These are phyloP conservation scores for Glareola pratincola DNA, from an alignment of 2,113 vertebrate genomes.

Conservation along the genomic window DNA sequence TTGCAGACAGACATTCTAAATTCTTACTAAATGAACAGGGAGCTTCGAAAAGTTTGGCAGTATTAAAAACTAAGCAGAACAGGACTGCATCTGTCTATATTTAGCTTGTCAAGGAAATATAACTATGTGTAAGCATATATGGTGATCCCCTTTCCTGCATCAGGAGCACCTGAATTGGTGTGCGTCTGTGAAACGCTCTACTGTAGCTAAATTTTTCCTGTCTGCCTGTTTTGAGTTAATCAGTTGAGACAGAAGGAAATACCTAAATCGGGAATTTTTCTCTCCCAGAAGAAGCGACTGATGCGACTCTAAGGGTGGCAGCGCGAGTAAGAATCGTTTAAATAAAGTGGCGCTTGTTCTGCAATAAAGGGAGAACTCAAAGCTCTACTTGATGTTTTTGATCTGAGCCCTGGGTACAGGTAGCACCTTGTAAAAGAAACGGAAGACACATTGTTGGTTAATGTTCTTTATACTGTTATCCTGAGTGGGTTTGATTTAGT, in stretches of 20 bases:
- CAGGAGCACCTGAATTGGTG: background rate
- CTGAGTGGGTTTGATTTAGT: background rate
- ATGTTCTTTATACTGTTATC: background rate
- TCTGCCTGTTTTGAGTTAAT: background rate
- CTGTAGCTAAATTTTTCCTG: background rate
- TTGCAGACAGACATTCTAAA: background rate
- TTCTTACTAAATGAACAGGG: background rate
- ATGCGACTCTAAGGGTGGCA: background rate
- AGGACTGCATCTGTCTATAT: background rate
- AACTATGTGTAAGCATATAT: background rate
- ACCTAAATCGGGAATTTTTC: background rate
- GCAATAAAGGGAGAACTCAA: background rate
- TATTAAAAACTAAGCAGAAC: background rate
- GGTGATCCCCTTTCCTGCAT: background rate
- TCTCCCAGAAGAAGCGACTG: background rate
- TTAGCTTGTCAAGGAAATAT: background rate
- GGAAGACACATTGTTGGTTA: background rate
- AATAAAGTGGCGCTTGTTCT: background rate
- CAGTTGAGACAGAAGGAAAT: background rate
- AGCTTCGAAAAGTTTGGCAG: background rate
- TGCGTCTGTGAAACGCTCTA: background rate
- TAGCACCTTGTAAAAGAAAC: background rate
- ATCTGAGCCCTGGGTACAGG: background rate
- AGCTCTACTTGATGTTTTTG: background rate
- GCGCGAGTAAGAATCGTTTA: background rate